phyloP scores from a whole-genome alignment of 2,888 invertebrate species.

The Micropterix aruncella region DNA sequence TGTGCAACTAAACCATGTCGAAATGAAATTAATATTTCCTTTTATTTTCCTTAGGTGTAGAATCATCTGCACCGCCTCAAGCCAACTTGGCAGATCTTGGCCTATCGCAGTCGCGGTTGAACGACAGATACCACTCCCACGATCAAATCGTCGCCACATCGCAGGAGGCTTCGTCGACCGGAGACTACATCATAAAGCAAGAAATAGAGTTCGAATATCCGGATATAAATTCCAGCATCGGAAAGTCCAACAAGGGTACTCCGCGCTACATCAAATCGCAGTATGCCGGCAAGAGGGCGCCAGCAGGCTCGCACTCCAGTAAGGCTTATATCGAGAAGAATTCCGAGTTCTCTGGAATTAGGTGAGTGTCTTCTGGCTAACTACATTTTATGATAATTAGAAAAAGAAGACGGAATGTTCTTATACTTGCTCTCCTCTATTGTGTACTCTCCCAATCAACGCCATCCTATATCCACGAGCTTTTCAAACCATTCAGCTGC shows the following conservation, averaged over 20 bases:
- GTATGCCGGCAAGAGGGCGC: slow-evolving; percentile 65
- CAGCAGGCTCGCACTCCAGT: slow-evolving; percentile 76
- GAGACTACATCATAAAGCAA: slow-evolving; percentile 35
- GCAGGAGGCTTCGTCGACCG: slow-evolving; percentile 26
- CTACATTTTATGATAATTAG: too few relatives aligned
- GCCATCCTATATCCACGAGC: too few relatives aligned
- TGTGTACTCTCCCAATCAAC: too few relatives aligned
- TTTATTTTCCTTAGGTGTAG: slow-evolving; percentile 17
- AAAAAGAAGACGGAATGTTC: too few relatives aligned
- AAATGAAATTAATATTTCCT: too few relatives aligned
- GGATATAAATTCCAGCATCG: slow-evolving; percentile 38
- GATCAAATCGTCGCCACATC: slow-evolving; percentile 54
- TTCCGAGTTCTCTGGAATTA: slow-evolving; percentile 53
- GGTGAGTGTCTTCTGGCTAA: slow-evolving; percentile 20
- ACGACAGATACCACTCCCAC: slow-evolving; percentile 79
- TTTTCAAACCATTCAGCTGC: too few relatives aligned
- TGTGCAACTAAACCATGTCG: too few relatives aligned
- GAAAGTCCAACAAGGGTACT: slow-evolving; percentile 34
- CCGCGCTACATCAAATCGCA: slow-evolving; percentile 75
- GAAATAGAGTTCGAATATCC: slow-evolving; percentile 58
- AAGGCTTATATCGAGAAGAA: slow-evolving; percentile 74
- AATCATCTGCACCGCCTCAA: slow-evolving; percentile 44
- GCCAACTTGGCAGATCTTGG: slow-evolving; percentile 60
- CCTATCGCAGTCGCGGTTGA: slow-evolving; percentile 71
- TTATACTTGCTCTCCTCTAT: too few relatives aligned